Conservation (phyloP, 2,797 vertebrate genomes). For the Aldrovandia affinis region DNA sequence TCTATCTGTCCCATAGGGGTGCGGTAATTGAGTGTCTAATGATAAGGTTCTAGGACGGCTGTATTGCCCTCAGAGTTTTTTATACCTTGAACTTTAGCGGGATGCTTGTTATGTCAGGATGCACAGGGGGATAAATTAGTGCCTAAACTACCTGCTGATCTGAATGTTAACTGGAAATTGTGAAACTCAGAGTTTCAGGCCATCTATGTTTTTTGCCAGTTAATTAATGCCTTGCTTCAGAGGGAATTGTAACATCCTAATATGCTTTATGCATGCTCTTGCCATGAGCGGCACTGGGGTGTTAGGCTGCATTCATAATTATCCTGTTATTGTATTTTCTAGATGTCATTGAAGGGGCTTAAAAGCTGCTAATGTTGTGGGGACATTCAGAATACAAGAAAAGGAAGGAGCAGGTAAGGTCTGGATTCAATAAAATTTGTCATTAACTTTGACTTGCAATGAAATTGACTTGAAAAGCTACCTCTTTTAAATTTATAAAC, state of each 20-base stretch:
- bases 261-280: background rate
- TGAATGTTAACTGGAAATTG: constrained; percentile 35
- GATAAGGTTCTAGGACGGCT: constrained; percentile 30
- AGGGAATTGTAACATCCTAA: constrained; percentile 1
- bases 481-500: too few relatives aligned
- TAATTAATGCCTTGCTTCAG: constrained; percentile 48
- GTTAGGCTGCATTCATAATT: background rate
- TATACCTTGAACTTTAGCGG: constrained; percentile 49
- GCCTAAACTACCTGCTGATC: constrained; percentile 43
- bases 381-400: too few relatives aligned
- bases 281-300: background rate
- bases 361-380: background rate
- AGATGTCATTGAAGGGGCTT: background rate
- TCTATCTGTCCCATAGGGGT: constrained; percentile 28
- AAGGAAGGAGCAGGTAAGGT: too few relatives aligned
- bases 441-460: too few relatives aligned
- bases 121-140: constrained; percentile 60
- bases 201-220: constrained; percentile 41
- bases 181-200: constrained; percentile 30
- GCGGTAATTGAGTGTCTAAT: constrained; percentile 45
- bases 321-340: background rate
- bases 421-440: too few relatives aligned
- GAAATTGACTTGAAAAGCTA: too few relatives aligned
- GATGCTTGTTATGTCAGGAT: constrained; percentile 41
- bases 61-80: constrained; percentile 37